A percentile compares a stretch with the other conserved stretches of the same genome.
These are phyloP conservation scores for Stenotaenia linearis DNA, from an alignment of 2,888 invertebrate genomes.

Conservation along the genomic window DNA sequence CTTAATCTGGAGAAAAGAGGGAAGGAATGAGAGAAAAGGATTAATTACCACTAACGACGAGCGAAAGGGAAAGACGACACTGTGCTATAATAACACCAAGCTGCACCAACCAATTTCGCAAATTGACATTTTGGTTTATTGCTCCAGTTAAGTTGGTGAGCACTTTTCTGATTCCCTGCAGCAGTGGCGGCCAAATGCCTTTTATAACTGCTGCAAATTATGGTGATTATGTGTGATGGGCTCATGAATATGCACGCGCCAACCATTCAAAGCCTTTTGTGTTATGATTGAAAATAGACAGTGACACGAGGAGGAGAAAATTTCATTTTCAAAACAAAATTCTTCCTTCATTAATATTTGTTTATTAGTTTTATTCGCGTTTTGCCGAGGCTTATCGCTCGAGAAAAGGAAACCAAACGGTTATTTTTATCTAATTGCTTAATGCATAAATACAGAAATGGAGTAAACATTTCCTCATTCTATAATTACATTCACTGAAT, in stretches of 20 bases:
- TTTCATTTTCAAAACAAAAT: neutral
- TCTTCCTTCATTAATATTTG: neutral
- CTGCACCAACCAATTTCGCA: conserved; percentile 26
- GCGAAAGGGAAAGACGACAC: conserved; percentile 23
- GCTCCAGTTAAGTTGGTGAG: conserved; percentile 22
- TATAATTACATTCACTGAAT: conserved; percentile 2
- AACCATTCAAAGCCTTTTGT: conserved; percentile 27
- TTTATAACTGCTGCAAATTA: conserved; percentile 28
- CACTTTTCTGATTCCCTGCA: conserved; percentile 15
- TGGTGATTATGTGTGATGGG: conserved; percentile 27
- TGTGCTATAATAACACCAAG: conserved; percentile 11
- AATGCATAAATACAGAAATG: neutral
- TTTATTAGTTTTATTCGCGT: neutral
- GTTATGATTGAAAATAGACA: conserved; percentile 29
- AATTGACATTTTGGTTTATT: conserved; percentile 30
- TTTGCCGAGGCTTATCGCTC: neutral
- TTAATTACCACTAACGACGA: conserved; percentile 24
- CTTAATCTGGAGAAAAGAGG: neutral
- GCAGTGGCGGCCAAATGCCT: conserved; percentile 28
- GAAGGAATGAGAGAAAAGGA: conserved; percentile 7
- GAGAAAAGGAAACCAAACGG: neutral
- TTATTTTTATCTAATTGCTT: neutral
- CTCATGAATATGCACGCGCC: conserved; percentile 28
- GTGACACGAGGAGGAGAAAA: neutral
- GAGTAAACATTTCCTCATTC: conserved; percentile 17